Conservation (phyloP, 2,113 vertebrate genomes). For the Hemicordylus capensis region DNA sequence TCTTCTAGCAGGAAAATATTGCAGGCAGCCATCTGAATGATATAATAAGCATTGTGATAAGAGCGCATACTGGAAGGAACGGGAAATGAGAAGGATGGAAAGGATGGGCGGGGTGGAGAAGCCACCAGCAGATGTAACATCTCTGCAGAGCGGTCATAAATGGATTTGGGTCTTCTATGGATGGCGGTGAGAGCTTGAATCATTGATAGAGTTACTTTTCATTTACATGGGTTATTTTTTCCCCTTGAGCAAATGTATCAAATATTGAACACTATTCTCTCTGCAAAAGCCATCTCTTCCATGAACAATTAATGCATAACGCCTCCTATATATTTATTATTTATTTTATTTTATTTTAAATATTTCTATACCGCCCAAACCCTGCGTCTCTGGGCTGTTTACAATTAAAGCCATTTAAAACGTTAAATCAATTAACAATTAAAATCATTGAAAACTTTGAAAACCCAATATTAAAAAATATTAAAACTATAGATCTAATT, state of each 20-base stretch:
- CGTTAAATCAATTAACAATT: too few relatives aligned
- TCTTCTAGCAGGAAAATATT: slow-evolving; percentile 65
- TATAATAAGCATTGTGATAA: slow-evolving; percentile 58
- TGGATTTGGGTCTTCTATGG: slow-evolving; percentile 58
- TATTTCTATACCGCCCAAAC: too few relatives aligned
- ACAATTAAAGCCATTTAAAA: too few relatives aligned
- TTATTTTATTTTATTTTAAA: too few relatives aligned
- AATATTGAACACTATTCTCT: slow-evolving; percentile 40
- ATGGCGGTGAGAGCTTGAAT: slow-evolving; percentile 55
- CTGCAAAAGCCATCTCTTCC: slow-evolving; percentile 8
- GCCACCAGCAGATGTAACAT: slow-evolving; percentile 41
- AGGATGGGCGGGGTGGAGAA: slow-evolving; percentile 51
- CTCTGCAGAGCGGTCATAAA: slow-evolving; percentile 57
- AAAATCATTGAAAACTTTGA: too few relatives aligned
- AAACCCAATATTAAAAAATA: too few relatives aligned
- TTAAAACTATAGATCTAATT: too few relatives aligned
- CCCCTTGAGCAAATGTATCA: slow-evolving; percentile 9
- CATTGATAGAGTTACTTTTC: slow-evolving; percentile 59
- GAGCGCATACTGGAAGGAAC: slow-evolving; percentile 55
- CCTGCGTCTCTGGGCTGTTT: too few relatives aligned
- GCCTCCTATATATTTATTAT: too few relatives aligned
- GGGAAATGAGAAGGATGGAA: not conserved
- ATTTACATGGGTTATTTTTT: slow-evolving; percentile 13
- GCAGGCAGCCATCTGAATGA: slow-evolving; percentile 67
- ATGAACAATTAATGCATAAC: slow-evolving; percentile 22